phyloP scores from a whole-genome alignment of 2,888 invertebrate genomes.

The Villa cingulata region DNA sequence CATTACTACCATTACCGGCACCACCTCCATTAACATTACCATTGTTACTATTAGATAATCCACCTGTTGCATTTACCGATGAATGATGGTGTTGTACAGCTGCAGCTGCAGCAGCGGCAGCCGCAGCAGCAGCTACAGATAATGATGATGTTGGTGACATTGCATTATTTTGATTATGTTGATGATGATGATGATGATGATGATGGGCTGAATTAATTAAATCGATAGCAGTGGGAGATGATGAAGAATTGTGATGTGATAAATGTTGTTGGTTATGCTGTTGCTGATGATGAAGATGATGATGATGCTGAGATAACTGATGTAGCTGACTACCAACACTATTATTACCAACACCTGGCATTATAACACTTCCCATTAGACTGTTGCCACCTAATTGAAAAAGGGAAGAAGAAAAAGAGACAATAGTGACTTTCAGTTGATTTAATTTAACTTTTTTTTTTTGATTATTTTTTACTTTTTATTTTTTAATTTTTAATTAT shows the following conservation, averaged over 20 bases:
- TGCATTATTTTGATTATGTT: slow-evolving; percentile 31
- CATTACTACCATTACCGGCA: slow-evolving; percentile 4
- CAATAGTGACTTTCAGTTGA: slow-evolving; percentile 37
- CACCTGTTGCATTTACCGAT: not conserved
- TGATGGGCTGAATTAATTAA: slow-evolving; percentile 14
- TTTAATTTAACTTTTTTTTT: slow-evolving; percentile 1
- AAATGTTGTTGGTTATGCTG: slow-evolving; percentile 19
- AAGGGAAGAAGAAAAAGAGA: slow-evolving; percentile 37
- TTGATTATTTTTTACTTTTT: slow-evolving; percentile 11
- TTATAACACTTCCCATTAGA: slow-evolving; percentile 36
- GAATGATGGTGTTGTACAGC: not conserved
- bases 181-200: slow-evolving; percentile 24
- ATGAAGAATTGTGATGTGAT: slow-evolving; percentile 13
- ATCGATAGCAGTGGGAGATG: not conserved
- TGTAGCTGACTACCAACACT: slow-evolving; percentile 30
- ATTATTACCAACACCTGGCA: slow-evolving; percentile 34
- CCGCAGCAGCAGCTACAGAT: not conserved
- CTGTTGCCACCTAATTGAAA: slow-evolving; percentile 18
- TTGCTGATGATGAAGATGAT: slow-evolving; percentile 22
- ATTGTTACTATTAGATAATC: no score
- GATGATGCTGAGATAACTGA: slow-evolving; percentile 24
- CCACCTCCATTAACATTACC: slow-evolving; percentile 6
- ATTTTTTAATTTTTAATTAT: slow-evolving; percentile 11
- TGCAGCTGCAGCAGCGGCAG: not conserved
- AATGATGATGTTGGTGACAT: slow-evolving; percentile 20